These are phyloP conservation scores for Desmodus rotundus DNA, from an alignment of 2,113 vertebrate genomes.

Conservation along the genomic window DNA sequence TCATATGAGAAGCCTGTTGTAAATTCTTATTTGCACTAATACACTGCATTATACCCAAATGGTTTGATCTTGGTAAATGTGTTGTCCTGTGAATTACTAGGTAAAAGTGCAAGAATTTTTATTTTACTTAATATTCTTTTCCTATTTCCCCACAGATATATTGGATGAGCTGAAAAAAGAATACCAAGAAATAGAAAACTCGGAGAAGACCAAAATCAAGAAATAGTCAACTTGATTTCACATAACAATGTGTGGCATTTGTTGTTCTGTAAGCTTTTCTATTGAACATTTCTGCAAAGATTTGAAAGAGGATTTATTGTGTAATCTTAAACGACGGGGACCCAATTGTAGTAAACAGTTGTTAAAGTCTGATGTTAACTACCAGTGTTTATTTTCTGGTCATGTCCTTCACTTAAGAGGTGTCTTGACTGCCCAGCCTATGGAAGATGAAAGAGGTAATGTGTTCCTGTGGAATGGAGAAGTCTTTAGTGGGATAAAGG, in stretches of 20 bases:
- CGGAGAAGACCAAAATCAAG: conserved; percentile 76
- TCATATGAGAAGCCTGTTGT: not conserved
- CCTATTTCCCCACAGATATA: conserved; percentile 78
- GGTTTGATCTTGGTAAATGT: not conserved
- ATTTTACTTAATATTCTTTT: conserved; percentile 38
- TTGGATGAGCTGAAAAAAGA: conserved; percentile 90
- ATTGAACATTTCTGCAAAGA: not conserved
- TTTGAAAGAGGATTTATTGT: conserved; percentile 68
- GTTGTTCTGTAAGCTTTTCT: conserved; percentile 84
- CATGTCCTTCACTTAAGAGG: conserved; percentile 94
- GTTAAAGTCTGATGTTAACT: conserved; percentile 68
- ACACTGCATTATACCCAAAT: not conserved
- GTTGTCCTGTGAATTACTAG: not conserved
- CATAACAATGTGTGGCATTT: conserved; percentile 93
- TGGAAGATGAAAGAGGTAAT: conserved; percentile 84
- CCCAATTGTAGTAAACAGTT: conserved; percentile 84
- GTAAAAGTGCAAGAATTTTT: not conserved
- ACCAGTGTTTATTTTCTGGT: conserved; percentile 89
- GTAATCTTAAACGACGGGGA: conserved; percentile 85
- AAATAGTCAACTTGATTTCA: conserved; percentile 63
- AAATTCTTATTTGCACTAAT: not conserved
- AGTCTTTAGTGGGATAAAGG: conserved; percentile 86
- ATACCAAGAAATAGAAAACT: conserved; percentile 87
- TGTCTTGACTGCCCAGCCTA: conserved; percentile 86
- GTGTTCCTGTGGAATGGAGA: conserved; percentile 96